Evolutionary conservation across 92 coral and sea anemone genomes (phyloP).

Genomic region (Epizoanthus scotinus): DNA sequence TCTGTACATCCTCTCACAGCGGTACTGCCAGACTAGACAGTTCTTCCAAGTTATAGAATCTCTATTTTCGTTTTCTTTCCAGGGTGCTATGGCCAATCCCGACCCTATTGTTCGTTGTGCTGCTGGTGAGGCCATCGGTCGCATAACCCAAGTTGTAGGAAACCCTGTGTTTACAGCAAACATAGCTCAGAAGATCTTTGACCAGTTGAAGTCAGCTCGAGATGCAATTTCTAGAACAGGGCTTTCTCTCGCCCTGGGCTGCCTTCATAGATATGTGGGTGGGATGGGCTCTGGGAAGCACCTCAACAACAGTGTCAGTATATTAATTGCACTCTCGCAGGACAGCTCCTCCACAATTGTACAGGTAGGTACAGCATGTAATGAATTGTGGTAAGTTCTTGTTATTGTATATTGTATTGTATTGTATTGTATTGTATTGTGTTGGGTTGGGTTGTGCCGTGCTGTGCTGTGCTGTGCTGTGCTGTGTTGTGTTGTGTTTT

Average conservation of each 20-base stretch:
- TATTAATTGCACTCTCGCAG: constrained; percentile 91
- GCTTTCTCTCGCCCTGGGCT: constrained; percentile 94
- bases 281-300: constrained; percentile 99
- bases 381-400: background rate
- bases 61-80: background rate
- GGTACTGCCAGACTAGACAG: background rate
- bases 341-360: constrained; percentile 96
- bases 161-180: constrained; percentile 91
- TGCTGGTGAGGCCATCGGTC: constrained; percentile 98
- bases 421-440: too few relatives aligned
- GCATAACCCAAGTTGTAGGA: constrained; percentile 98
- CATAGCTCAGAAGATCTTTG: constrained; percentile 95
- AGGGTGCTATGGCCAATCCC: constrained; percentile 92
- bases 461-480: too few relatives aligned
- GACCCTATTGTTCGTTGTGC: constrained; percentile 99
- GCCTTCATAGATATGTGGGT: constrained; percentile 98
- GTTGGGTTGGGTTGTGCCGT: too few relatives aligned
- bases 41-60: background rate
- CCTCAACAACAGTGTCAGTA: constrained; percentile 94
- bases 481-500: too few relatives aligned
- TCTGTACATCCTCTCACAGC: background rate
- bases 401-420: too few relatives aligned
- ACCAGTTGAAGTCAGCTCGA: constrained; percentile 90
- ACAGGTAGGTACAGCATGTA: constrained; percentile 61
- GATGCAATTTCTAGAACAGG: constrained; percentile 98